Evolutionary conservation across 37 sponge, comb jelly and placozoan genomes (phyloP).

Genomic region (Beroe ovata): DNA sequence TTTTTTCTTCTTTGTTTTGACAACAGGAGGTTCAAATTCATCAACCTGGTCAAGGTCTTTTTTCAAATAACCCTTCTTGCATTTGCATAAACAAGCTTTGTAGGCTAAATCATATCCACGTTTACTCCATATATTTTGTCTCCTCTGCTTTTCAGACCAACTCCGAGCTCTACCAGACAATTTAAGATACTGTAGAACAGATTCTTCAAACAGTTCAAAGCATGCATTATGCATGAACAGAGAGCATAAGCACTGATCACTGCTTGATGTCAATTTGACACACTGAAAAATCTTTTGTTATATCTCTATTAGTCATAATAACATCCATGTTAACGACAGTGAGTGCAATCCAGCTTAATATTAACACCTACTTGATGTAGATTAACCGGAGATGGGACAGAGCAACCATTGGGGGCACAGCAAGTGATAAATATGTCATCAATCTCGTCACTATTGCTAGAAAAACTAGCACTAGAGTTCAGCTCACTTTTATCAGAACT

Average conservation of each 20-base stretch:
- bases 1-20: constrained; percentile 50
- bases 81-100: constrained; percentile 79
- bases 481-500: constrained; percentile 20
- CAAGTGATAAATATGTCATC: constrained; percentile 19
- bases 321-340: background rate
- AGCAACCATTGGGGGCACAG: constrained; percentile 37
- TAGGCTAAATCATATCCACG: constrained; percentile 87
- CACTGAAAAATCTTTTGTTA: constrained; percentile 36
- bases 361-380: background rate
- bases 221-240: constrained; percentile 84
- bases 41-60: constrained; percentile 73
- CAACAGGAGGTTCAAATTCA: constrained; percentile 27
- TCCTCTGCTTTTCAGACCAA: constrained; percentile 93
- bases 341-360: background rate
- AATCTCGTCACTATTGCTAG: constrained; percentile 25
- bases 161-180: constrained; percentile 79
- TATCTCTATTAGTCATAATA: too few relatives aligned
- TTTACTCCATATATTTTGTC: constrained; percentile 92
- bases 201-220: constrained; percentile 81
- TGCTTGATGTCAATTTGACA: constrained; percentile 79
- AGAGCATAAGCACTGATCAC: constrained; percentile 76
- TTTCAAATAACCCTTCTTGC: constrained; percentile 75
- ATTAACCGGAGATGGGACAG: constrained; percentile 32
- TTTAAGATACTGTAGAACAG: constrained; percentile 75
- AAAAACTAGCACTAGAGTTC: constrained; percentile 43